Percentiles rank a stretch among this genome's conserved stretches.
Conservation (phyloP, 2,888 invertebrate species). For the Hanleya hanleyi region DNA sequence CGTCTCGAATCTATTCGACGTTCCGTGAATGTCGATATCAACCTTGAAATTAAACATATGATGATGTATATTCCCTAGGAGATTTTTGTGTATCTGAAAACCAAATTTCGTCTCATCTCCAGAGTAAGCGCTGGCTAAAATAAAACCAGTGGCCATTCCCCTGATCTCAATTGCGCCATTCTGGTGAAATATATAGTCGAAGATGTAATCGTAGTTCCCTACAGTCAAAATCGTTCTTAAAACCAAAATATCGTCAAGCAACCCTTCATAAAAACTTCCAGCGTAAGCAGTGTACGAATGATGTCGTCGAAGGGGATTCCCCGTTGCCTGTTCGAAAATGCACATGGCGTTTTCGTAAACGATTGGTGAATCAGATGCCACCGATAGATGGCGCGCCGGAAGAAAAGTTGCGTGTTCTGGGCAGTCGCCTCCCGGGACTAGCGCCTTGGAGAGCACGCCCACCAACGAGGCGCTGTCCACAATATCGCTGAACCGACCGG, state of each 20-base stretch:
- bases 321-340: conserved; percentile 55
- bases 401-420: conserved; percentile 57
- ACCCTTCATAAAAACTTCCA: conserved; percentile 50
- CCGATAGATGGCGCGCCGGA: conserved; percentile 33
- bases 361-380: conserved; percentile 18
- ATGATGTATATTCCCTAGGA: conserved; percentile 57
- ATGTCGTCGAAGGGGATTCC: conserved; percentile 53
- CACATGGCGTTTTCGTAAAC: conserved; percentile 43
- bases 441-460: conserved; percentile 45
- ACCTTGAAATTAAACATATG: conserved; percentile 63
- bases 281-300: conserved; percentile 18
- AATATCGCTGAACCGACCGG: conserved; percentile 42
- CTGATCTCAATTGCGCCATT: conserved; percentile 54
- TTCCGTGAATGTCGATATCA: conserved; percentile 57
- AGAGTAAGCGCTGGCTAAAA: conserved; percentile 44
- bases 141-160: conserved; percentile 58
- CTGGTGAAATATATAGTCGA: conserved; percentile 65
- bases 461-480: conserved; percentile 51
- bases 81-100: conserved; percentile 45
- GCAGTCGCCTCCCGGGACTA: conserved; percentile 63
- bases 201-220: conserved; percentile 63
- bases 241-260: conserved; percentile 50
- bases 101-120: conserved; percentile 47
- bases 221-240: conserved; percentile 53
- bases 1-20: conserved; percentile 60